phyloP scores from a whole-genome alignment of 35 echinoderm and acorn worm species.

The Anneissia japonica region DNA sequence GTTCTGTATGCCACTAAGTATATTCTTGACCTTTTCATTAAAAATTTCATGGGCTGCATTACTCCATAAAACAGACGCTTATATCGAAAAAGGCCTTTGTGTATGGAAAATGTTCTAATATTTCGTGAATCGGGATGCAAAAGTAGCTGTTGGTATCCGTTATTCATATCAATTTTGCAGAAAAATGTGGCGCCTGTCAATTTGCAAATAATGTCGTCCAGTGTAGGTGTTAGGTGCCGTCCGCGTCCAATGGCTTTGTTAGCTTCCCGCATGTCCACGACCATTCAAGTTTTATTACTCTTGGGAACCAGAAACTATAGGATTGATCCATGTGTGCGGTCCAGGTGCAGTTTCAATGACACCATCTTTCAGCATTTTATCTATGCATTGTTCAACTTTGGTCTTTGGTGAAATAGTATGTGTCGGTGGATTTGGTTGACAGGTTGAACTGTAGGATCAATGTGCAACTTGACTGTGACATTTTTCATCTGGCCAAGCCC shows the following conservation, averaged over 20 bases:
- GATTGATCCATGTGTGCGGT: neutral
- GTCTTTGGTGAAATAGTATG: neutral
- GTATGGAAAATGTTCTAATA: neutral
- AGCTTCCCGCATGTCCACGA: neutral
- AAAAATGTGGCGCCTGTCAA: neutral
- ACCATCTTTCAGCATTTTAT: neutral
- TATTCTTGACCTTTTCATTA: neutral
- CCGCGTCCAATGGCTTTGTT: neutral
- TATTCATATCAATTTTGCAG: neutral
- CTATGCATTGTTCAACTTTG: neutral
- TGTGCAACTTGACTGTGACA: neutral
- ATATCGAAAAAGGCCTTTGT: neutral
- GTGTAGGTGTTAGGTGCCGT: neutral
- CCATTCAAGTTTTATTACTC: neutral
- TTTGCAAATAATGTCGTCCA: neutral
- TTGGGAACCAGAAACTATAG: neutral
- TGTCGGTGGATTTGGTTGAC: neutral
- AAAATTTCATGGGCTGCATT: neutral
- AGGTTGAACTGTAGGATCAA: neutral
- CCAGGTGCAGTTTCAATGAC: neutral
- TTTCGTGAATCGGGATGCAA: neutral
- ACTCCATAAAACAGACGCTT: neutral
- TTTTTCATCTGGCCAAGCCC: neutral
- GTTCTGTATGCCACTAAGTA: neutral
- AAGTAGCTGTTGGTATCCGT: neutral